Conservation (phyloP, 2,113 vertebrate species). For the Psilopsiagon aymara region DNA sequence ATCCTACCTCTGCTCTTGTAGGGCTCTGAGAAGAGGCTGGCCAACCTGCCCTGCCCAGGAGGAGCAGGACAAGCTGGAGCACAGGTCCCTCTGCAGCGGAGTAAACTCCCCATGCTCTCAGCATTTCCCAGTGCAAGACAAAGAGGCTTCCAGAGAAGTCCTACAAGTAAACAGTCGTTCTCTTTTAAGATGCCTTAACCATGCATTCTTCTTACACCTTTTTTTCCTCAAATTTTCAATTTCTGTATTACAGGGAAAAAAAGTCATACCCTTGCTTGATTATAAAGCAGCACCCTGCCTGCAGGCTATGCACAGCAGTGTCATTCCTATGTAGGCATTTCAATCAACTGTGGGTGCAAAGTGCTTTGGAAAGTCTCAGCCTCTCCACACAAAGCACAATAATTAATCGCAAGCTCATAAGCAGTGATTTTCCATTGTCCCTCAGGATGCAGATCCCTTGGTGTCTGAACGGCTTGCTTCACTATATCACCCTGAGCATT, state of each 20-base stretch:
- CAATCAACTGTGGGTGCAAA: not conserved
- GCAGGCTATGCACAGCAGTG: not conserved
- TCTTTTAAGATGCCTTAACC: not conserved
- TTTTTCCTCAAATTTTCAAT: not conserved
- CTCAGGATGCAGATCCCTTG: not conserved
- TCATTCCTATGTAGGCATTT: fast-evolving
- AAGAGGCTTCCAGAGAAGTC: not conserved
- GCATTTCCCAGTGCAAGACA: not conserved
- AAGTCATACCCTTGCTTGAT: not conserved
- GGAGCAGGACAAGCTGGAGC: not conserved
- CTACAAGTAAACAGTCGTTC: not conserved
- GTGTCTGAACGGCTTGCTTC: not conserved
- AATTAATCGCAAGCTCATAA: not conserved
- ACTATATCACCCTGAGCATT: slow-evolving; percentile 24
- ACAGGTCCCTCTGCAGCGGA: fast-evolving
- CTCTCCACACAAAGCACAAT: not conserved
- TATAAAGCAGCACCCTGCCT: not conserved
- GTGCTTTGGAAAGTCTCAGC: not conserved
- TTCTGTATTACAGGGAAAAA: not conserved
- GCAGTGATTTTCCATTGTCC: not conserved
- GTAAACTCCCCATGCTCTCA: not conserved
- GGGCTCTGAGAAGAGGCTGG: fast-evolving
- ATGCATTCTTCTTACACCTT: fast-evolving
- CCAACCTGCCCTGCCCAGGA: not conserved
- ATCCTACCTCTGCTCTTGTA: not conserved